Base-by-base conservation (phyloP, 2,113 vertebrate genomes). In the Gnathochromis pfefferi region DNA sequence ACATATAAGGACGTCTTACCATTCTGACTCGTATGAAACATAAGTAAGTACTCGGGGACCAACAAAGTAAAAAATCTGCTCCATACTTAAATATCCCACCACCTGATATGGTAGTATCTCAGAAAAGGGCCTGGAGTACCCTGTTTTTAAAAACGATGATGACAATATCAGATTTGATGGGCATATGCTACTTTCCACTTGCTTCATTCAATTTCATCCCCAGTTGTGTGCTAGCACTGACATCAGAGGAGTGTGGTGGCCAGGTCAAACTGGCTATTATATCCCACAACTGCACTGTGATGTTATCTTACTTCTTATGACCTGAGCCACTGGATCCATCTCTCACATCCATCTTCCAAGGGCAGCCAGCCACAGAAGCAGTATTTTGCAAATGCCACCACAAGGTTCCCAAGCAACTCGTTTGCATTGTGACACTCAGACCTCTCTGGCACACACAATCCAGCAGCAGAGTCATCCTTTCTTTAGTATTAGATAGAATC, bases 261-360 rank as follows among this genome's bases (percentile, higher is more conserved):
- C n/a, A 2, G 58, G 84, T 88, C 84, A 88, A 84, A 88, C 85
- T 87, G 86, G 55, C 65, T 81, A 51, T 58, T 85, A 35, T 70
- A 70, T 78, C 73, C 51, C 26, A 60, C 55, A 60, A 31, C 58
- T 75, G 16, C 51, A 57, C 4, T 57, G 82, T 60, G 86, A 85
- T 87, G 42, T 78, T 85, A 88, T 86, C 83, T 60, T 19, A 33
- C 42, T 75, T 89, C 65, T 17, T 53, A 33, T 65, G 80, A 51
- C 58, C 79, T 7, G 17, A 79, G 73, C 26, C 14, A 33, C 13
- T 73, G 2, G 2, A 65, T 47, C 70, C 68, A 47, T 75, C 63
- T 70, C 80, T 78, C 47, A n/a, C 53, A 55, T 85, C 81, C 14
- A 79, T 87, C 38, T 70, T 40, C 28, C 57, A 75, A 33, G 13